Evolutionary conservation across 2,113 vertebrate genomes (phyloP).

Genomic region (Chelonoidis abingdonii): DNA sequence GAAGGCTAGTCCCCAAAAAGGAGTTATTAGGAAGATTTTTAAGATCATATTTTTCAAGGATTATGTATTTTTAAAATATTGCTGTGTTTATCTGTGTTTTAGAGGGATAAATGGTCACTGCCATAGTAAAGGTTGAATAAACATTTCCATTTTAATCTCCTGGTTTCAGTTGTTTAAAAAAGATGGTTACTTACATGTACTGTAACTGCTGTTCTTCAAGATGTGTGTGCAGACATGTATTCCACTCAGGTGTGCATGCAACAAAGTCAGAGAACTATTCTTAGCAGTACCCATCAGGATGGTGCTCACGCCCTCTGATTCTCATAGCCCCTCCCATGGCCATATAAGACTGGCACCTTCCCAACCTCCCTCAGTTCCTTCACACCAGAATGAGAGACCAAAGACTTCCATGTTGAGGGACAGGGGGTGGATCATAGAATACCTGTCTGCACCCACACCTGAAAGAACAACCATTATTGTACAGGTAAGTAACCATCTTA

Average conservation of each 20-base stretch:
- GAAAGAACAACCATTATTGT: too few relatives aligned
- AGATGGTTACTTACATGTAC: background rate
- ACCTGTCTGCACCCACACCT: too few relatives aligned
- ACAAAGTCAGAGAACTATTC: background rate
- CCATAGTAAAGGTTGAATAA: background rate
- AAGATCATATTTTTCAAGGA: background rate
- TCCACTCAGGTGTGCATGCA: background rate
- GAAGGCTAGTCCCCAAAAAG: background rate
- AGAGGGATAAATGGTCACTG: background rate
- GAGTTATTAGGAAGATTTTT: background rate
- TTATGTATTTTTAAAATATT: background rate
- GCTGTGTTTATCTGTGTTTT: background rate
- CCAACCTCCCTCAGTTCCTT: background rate
- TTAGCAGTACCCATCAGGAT: background rate
- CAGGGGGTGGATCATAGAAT: too few relatives aligned
- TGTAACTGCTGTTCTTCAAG: background rate
- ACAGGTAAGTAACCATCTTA: too few relatives aligned
- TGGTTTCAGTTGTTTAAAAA: background rate
- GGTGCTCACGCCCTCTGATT: background rate
- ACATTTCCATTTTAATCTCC: background rate
- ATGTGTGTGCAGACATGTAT: background rate
- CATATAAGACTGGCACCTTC: background rate
- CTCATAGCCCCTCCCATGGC: background rate
- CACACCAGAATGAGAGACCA: background rate
- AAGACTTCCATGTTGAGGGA: background rate